Evolutionary conservation across 2,113 vertebrate species (phyloP), one percentile per base, ranked within the genome.

Genomic region (Misgurnus anguillicaudatus): DNA sequence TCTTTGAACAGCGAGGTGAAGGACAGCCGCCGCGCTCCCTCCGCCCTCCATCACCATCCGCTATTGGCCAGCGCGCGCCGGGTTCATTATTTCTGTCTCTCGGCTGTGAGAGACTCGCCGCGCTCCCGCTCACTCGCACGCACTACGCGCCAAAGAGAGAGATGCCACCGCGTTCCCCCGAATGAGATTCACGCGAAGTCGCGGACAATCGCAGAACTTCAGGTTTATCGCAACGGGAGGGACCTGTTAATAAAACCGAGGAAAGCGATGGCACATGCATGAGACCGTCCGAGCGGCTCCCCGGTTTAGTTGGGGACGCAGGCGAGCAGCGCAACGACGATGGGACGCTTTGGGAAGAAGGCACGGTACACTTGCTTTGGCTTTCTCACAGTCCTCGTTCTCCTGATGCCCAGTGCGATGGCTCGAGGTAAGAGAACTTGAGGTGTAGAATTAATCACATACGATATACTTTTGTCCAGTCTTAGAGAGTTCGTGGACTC

Each of bases 301-400:
- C 88, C 87, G 73, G 84, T 86, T 67, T 85, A 82, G 81, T 10
- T 36, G 84, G 86, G 88, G 82, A 88, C 83, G 85, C 81, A 84
- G 78, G 70, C 82, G 1, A 82, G 78, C 83, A 16, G 75, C 68
- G 84, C 86, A 78, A 86, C 19, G 61, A 76, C 85, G 86, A 91
- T 90, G 91, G 90, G 88, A 90, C 91, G 86, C 83, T 82, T 88
- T 68, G 86, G 86, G 14, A 65, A 48, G 48, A 85, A 86, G 75
- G 89, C 87, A 88, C 82, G 86, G 77, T 87, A 79, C 86, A 51
- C 80, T 82, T 90, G 64, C 87, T 87, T 89, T 60, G 81, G 84
- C 86, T 17, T 88, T 85, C 84, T 91, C 77, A 77, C 81, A 80
- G 83, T 90, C 11, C 82, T 90, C 57, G 86, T 79, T 31, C 66